Conservation (phyloP, 2,888 invertebrate genomes). For the Clunio marinus region DNA sequence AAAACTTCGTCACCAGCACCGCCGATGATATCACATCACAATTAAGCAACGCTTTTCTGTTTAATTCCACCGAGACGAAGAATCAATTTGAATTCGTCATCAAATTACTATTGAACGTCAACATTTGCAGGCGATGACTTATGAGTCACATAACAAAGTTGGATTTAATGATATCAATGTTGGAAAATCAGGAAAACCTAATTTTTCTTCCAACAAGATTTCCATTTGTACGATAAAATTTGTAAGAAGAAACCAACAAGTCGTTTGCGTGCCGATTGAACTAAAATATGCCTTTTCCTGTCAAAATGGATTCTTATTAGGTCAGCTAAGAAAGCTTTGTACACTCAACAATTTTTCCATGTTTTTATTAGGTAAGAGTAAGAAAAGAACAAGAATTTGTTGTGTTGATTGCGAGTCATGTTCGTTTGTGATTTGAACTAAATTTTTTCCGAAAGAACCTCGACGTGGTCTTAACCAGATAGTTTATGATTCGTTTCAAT, state of each 20-base stretch:
- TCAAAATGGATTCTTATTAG: slow-evolving; percentile 1
- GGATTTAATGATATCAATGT: not conserved
- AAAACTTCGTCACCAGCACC: too few species aligned
- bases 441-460: too few species aligned
- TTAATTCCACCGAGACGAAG: not conserved
- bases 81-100: not conserved
- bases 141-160: not conserved
- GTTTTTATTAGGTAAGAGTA: too few species aligned
- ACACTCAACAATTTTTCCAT: not conserved
- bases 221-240: not conserved
- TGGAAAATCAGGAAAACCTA: not conserved
- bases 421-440: not conserved
- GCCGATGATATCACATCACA: not conserved
- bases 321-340: not conserved
- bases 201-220: not conserved
- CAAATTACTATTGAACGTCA: too few species aligned
- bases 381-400: too few species aligned
- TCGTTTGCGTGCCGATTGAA: slow-evolving; percentile 5
- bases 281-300: slow-evolving; percentile 2
- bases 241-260: not conserved
- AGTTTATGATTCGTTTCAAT: too few species aligned
- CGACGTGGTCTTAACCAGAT: too few species aligned
- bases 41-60: not conserved
- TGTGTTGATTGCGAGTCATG: too few species aligned
- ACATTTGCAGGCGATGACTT: not conserved